Evolutionary conservation across 2,888 invertebrate genomes (phyloP).

Genomic region (Drosophila recens): DNA sequence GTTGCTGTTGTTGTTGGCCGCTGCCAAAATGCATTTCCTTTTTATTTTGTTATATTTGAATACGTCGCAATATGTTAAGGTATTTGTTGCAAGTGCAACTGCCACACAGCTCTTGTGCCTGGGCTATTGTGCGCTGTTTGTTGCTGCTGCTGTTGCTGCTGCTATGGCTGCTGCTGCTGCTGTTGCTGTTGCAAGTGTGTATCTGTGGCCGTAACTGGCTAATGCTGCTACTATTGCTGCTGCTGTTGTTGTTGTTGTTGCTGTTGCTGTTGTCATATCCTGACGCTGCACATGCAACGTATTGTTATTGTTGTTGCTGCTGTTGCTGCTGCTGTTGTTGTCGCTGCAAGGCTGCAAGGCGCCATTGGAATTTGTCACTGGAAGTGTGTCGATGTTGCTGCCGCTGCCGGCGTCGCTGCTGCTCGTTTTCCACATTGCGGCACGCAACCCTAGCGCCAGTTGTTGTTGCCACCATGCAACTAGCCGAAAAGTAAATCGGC

Average conservation of each 20-base stretch:
- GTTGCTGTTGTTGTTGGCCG: constrained; percentile 16
- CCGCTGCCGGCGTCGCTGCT: constrained; percentile 34
- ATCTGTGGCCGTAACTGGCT: constrained; percentile 53
- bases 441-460: constrained; percentile 67
- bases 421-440: constrained; percentile 71
- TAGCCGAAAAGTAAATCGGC: constrained; percentile 21
- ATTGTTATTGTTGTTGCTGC: constrained; percentile 35
- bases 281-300: constrained; percentile 75
- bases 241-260: constrained; percentile 46
- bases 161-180: constrained; percentile 26
- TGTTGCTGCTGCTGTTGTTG: constrained; percentile 31
- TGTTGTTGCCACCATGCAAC: constrained; percentile 55
- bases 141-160: constrained; percentile 34
- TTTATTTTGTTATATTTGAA: constrained; percentile 7
- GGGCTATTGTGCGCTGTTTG: constrained; percentile 39
- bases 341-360: constrained; percentile 71
- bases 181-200: constrained; percentile 60
- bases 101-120: constrained; percentile 29
- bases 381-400: constrained; percentile 75
- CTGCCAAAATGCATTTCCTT: constrained; percentile 43
- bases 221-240: constrained; percentile 52
- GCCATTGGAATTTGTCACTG: constrained; percentile 77
- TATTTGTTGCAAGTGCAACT: constrained; percentile 19
- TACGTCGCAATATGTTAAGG: constrained; percentile 58
- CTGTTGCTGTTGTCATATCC: constrained; percentile 50